Evolutionary conservation across 2,797 vertebrate species (phyloP).

Genomic region (Acrossocheilus wenchowensis): DNA sequence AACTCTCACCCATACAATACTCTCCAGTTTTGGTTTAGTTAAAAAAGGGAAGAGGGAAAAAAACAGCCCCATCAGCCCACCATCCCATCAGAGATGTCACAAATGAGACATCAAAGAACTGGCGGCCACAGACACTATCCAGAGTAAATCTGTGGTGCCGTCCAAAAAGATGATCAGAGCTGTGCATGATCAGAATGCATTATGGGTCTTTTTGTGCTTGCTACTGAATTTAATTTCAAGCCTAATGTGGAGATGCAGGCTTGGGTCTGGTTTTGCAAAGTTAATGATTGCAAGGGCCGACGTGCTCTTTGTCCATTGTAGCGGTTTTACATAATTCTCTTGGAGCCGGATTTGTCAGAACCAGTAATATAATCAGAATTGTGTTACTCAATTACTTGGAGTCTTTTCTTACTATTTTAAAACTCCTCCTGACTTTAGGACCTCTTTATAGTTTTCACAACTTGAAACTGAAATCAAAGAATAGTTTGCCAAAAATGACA

Average conservation of each 20-base stretch:
- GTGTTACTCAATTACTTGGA: not conserved
- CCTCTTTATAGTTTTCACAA: not conserved
- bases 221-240: conserved; percentile 33
- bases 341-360: not conserved
- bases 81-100: conserved; percentile 41
- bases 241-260: conserved; percentile 24
- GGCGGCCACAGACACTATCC: not conserved
- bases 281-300: conserved; percentile 31
- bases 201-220: conserved; percentile 25
- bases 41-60: conserved; percentile 18
- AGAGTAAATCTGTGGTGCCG: conserved; percentile 4
- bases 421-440: not conserved
- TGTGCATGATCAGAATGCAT: conserved; percentile 40
- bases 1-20: conserved; percentile 72
- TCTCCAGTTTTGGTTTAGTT: conserved; percentile 51
- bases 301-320: conserved; percentile 24
- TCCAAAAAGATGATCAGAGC: conserved; percentile 26
- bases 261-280: conserved; percentile 33
- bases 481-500: conserved; percentile 1
- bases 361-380: not conserved
- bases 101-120: conserved; percentile 35
- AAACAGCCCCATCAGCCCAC: conserved; percentile 9
- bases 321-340: conserved; percentile 38
- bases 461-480: not conserved
- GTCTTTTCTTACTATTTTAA: not conserved